phyloP scores from a whole-genome alignment of 2,113 vertebrate genomes.

The Merops nubicus region DNA sequence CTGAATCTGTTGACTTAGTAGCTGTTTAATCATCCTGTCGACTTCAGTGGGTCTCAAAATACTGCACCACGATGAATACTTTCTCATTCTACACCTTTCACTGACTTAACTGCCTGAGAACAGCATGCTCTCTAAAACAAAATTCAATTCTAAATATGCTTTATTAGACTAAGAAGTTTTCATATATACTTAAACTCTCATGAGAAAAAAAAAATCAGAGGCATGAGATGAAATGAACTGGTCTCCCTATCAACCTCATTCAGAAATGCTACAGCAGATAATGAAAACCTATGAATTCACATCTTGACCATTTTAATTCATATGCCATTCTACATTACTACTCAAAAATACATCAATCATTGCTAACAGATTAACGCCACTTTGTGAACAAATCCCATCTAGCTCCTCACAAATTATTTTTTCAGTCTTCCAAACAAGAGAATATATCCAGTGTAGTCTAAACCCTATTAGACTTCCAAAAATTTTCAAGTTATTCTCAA shows the following conservation, averaged over 20 bases:
- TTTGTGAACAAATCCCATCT: neutral
- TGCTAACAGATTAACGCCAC: too few species aligned
- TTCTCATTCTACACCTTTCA: neutral
- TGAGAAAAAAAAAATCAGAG: neutral
- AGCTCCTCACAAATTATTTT: neutral
- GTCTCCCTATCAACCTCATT: neutral
- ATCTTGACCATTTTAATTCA: neutral
- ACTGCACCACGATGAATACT: fast-evolving
- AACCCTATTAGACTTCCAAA: neutral
- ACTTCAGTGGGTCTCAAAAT: neutral
- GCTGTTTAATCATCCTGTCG: neutral
- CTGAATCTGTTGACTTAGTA: neutral
- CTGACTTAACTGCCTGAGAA: fast-evolving
- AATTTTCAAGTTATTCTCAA: neutral
- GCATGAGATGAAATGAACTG: neutral
- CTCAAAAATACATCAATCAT: neutral
- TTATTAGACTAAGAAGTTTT: neutral
- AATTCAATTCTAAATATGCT: neutral
- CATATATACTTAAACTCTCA: neutral
- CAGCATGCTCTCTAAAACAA: neutral
- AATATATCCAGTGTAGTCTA: neutral
- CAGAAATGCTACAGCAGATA: neutral
- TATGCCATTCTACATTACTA: neutral
- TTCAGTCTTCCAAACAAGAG: neutral
- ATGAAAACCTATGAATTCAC: neutral